Evolutionary conservation across 2,113 vertebrate species (phyloP).

Genomic region (Bettongia penicillata): DNA sequence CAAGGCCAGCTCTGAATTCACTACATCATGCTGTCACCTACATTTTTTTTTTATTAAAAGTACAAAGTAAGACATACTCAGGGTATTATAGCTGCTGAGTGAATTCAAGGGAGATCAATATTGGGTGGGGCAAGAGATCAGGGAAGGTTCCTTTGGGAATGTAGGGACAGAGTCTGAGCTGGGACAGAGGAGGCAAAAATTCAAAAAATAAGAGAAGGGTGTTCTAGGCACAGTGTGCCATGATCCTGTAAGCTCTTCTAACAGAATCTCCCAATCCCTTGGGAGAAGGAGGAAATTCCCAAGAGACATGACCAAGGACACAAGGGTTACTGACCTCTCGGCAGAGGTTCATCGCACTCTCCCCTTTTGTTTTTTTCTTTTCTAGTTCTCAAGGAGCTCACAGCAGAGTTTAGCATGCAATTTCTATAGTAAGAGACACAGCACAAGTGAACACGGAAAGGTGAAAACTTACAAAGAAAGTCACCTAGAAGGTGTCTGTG

Average conservation of each 20-base stretch:
- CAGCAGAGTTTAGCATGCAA: too few species aligned
- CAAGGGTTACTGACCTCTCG: too few species aligned
- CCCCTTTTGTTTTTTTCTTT: too few species aligned
- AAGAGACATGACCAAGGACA: too few species aligned
- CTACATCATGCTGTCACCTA: not conserved
- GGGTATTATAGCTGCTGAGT: not conserved
- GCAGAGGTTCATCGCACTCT: too few species aligned
- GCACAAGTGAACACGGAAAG: too few species aligned
- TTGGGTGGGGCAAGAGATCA: not conserved
- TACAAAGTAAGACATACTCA: not conserved
- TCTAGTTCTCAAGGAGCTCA: too few species aligned
- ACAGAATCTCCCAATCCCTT: not conserved
- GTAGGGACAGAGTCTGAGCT: not conserved
- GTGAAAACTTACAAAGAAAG: too few species aligned
- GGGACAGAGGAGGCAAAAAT: not conserved
- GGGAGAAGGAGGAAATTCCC: not conserved
- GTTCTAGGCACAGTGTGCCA: not conserved
- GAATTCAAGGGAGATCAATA: not conserved
- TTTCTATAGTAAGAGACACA: too few species aligned
- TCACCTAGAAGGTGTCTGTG: too few species aligned
- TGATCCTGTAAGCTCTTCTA: not conserved
- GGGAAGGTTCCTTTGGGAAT: not conserved
- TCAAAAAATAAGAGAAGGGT: not conserved
- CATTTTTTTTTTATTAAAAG: not conserved
- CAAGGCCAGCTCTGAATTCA: not conserved